These are phyloP conservation scores for Plectropomus leopardus DNA, from an alignment of 2,113 vertebrate species.

Conservation along the genomic window DNA sequence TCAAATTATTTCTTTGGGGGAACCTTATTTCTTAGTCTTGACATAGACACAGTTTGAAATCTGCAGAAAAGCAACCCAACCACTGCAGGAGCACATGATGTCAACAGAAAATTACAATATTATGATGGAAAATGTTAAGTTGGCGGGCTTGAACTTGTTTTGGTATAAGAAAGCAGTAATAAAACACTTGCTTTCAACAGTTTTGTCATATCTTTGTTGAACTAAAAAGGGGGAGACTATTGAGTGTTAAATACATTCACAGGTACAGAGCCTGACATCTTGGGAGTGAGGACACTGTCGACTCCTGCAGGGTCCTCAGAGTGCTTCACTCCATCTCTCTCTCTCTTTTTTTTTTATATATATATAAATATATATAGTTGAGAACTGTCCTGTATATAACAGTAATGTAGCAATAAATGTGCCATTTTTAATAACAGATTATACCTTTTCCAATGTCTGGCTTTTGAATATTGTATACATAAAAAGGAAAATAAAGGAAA, in stretches of 20 bases:
- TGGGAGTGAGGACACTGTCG: conserved; percentile 75
- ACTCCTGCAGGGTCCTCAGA: conserved; percentile 75
- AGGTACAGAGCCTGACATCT: conserved; percentile 74
- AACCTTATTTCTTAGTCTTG: conserved; percentile 42
- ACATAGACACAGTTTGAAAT: conserved; percentile 30
- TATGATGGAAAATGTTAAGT: conserved; percentile 59
- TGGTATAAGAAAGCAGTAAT: conserved; percentile 52
- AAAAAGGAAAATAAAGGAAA: conserved; percentile 86
- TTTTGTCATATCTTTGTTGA: conserved; percentile 69
- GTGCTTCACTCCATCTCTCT: conserved; percentile 80
- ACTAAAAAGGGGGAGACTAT: conserved; percentile 50
- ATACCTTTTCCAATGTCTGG: conserved; percentile 88
- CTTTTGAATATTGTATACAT: conserved; percentile 90
- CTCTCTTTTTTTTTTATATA: conserved; percentile 71
- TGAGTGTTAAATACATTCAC: conserved; percentile 64
- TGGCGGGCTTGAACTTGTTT: conserved; percentile 61
- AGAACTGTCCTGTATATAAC: conserved; percentile 95
- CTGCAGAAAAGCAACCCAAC: conserved; percentile 34
- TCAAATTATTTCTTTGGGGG: conserved; percentile 44
- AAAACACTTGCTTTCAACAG: conserved; percentile 61
- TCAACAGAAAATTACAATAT: conserved; percentile 42
- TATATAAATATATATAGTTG: conserved; percentile 88
- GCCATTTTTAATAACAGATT: conserved; percentile 94
- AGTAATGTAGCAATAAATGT: conserved; percentile 98
- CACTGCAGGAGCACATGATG: conserved; percentile 51